Base-by-base conservation (phyloP, 2,113 vertebrate species). In the Antigone vipio region DNA sequence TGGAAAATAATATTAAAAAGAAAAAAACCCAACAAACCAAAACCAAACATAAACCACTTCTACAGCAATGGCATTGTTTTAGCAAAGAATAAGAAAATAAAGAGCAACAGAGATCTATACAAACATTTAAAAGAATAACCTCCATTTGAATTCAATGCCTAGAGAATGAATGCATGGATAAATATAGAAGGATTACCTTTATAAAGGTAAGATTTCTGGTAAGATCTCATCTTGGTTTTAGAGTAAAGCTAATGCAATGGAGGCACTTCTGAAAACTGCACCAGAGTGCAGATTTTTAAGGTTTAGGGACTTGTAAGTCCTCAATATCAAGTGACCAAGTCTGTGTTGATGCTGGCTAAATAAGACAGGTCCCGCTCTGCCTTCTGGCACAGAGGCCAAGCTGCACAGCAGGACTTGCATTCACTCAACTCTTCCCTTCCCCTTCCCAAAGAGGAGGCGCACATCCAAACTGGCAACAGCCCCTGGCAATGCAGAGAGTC, bases 71-170 rank as follows among this genome's bases (percentile, higher is more conserved):
- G 38, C 20, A 47, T 69, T 79, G 58, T 64, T 93, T 90, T 63
- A 83, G n/a, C 35, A 94, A 81, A 59, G 83, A 92, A 93, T 42
- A n/a, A 82, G 22, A 92, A 95, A 97, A 95, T 20, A 79, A 75
- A 92, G 76, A 97, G 71, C 59, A 74, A 19, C 27, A 42, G 9
- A 34, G 44, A 60, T 26, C 3, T 9, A 58, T 12, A 22, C 3
- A 76, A 89, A 78, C 24, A 50, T 64, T 60, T 82, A n/a, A 50
- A 93, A 89, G 45, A 81, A 74, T 67, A 93, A 63, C 55, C 35
- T 58, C 40, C 11, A 20, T 62, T 66, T 80, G 38, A 87, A 77
- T 91, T 62, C 44, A 83, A 58, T 45, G 53, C 26, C 50, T 9
- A 66, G 45, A 52, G 73, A 93, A 72, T 42, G 29, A 92, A 85